Evolutionary conservation across 2,113 vertebrate species (phyloP), one percentile per base, ranked within the genome.

Genomic region (Empidonax alnorum): DNA sequence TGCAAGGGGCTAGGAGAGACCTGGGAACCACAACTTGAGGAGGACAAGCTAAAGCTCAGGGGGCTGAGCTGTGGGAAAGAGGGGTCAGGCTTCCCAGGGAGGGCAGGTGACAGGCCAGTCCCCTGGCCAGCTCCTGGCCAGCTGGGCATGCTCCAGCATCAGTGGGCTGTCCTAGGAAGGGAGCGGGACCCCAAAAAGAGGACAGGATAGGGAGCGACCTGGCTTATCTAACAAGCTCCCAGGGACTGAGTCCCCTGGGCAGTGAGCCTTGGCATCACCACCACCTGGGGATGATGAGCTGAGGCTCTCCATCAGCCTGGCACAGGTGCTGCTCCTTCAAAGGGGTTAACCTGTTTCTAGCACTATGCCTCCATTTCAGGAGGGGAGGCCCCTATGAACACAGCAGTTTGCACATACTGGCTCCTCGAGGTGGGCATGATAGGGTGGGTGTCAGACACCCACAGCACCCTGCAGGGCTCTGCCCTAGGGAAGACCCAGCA

Each of bases 241-340:
- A 0, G 0, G 47, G 33, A 14, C 74, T 17, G 21, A 91, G 33
- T 15, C 10, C 18, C 30, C 41, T 42, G 50, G 42, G 18, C 10
- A 20, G 21, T 2, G 19, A 67, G 30, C 17, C 35, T 42, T 19
- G 19, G 13, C 63, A 63, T 6, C 66, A 20, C 8, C 42, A 47
- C 30, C 58, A 72, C 35, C 14, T 0, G 5, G 13, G 23, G 31
- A 1, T 0, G 0, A 55, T 2, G 33, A 42, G 30, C 58, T 0
- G 0, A 53, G 53, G 66, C 28, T 35, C 33, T n/a, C n/a, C 55
- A 22, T 10, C 46, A 59, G 79, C 44, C 55, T 66, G 72, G 42
- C n/a, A 53, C 33, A 28, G 13, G 12, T 0, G 1, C 16, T 82
- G 25, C 22, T 14, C 55, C 22, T 93, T 35, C 22, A 25, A 46